Conservation (phyloP, 2,113 vertebrate species). For the Sylvilagus bachmani region DNA sequence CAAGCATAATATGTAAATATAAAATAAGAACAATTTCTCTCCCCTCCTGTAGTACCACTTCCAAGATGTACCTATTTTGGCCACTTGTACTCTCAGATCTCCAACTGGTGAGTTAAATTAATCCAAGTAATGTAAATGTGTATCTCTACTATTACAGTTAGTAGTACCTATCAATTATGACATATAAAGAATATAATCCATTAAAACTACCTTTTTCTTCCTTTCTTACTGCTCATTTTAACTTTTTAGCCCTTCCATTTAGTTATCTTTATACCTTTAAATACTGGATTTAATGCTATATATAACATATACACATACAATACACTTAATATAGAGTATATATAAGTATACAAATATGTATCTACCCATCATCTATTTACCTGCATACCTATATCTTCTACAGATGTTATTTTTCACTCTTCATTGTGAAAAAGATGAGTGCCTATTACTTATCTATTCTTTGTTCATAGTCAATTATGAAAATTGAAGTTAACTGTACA, state of each 20-base stretch:
- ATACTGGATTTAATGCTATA: neutral
- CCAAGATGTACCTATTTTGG: neutral
- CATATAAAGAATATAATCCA: neutral
- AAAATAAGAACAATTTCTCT: neutral
- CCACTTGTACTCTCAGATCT: neutral
- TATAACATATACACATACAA: neutral
- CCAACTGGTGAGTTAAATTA: neutral
- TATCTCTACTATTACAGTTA: neutral
- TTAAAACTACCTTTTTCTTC: neutral
- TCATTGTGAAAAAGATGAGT: neutral
- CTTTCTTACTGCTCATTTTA: neutral
- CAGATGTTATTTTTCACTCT: neutral
- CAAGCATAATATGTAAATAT: neutral
- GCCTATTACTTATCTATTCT: neutral
- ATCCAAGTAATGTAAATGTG: neutral
- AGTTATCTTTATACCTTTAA: neutral
- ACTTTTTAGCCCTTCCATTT: neutral
- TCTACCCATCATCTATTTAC: neutral
- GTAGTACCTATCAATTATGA: neutral
- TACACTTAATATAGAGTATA: neutral
- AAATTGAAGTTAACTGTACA: neutral
- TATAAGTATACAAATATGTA: neutral
- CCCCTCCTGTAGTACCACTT: neutral
- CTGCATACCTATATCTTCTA: neutral
- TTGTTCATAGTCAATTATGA: constrained; percentile 24